phyloP scores from a whole-genome alignment of 2,797 vertebrate species.

The Lutjanus argentimaculatus region DNA sequence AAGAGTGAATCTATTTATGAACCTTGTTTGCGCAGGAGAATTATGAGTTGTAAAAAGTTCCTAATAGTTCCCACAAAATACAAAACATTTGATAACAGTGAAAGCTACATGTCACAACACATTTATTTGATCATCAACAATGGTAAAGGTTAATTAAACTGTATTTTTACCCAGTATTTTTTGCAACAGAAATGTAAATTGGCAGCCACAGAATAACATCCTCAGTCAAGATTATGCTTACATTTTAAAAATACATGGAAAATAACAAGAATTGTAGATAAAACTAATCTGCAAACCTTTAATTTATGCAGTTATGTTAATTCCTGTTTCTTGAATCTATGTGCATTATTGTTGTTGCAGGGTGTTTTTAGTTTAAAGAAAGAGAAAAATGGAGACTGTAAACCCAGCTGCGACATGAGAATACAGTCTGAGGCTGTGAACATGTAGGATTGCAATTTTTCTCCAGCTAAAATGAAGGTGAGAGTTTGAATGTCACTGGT shows the following conservation, averaged over 20 bases:
- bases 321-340: background rate
- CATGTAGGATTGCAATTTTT: background rate
- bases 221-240: background rate
- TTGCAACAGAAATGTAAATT: background rate
- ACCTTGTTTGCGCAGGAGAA: background rate
- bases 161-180: background rate
- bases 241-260: background rate
- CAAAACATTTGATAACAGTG: background rate
- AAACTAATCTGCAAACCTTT: background rate
- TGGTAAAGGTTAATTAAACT: background rate
- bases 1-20: background rate
- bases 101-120: background rate
- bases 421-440: background rate
- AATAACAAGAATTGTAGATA: background rate
- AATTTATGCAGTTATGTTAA: background rate
- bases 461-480: constrained; percentile 1
- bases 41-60: background rate
- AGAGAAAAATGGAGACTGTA: background rate
- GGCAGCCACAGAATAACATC: background rate
- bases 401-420: background rate
- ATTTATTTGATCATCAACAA: background rate
- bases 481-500: constrained; percentile 3
- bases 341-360: background rate
- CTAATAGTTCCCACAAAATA: background rate
- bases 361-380: background rate